Percentiles rank a stretch among this genome's conserved stretches.
Evolutionary conservation across 1,140 invertebrate species (phyloP).

Genomic region (Eumeta japonica): DNA sequence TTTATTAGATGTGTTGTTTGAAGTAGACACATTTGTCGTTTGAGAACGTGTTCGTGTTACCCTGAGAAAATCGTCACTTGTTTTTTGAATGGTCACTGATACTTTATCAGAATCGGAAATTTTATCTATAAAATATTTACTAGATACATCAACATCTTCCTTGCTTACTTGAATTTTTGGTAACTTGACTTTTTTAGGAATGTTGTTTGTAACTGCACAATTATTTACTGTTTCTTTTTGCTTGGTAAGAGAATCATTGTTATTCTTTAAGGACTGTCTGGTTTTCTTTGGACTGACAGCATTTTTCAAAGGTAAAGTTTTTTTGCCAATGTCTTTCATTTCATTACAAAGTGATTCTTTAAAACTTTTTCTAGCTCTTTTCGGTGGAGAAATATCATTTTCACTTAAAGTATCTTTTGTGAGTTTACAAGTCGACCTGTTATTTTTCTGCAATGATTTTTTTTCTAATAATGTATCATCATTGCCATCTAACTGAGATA

Average conservation of each 20-base stretch:
- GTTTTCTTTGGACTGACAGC: slow-evolving; percentile 2
- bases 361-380: slow-evolving; percentile 15
- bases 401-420: no score
- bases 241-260: no score
- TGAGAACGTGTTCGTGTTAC: slow-evolving; percentile 30
- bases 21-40: slow-evolving; percentile 21
- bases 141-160: slow-evolving; percentile 23
- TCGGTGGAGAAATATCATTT: no score
- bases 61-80: no score
- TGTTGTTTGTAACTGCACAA: no score
- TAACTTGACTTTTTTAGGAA: neutral
- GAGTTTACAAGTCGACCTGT: no score
- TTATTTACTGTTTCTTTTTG: no score
- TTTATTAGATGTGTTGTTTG: slow-evolving; percentile 4
- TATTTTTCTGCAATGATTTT: no score
- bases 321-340: slow-evolving; percentile 5
- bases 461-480: no score
- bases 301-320: slow-evolving; percentile 4
- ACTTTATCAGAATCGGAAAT: neutral
- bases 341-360: no score
- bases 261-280: no score
- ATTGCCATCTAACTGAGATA: slow-evolving; percentile 60
- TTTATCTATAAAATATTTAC: slow-evolving; percentile 33
- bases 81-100: no score
- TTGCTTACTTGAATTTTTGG: slow-evolving; percentile 31